Evolutionary conservation across 2,888 invertebrate species (phyloP).

Genomic region (Hypercompe scribonia): DNA sequence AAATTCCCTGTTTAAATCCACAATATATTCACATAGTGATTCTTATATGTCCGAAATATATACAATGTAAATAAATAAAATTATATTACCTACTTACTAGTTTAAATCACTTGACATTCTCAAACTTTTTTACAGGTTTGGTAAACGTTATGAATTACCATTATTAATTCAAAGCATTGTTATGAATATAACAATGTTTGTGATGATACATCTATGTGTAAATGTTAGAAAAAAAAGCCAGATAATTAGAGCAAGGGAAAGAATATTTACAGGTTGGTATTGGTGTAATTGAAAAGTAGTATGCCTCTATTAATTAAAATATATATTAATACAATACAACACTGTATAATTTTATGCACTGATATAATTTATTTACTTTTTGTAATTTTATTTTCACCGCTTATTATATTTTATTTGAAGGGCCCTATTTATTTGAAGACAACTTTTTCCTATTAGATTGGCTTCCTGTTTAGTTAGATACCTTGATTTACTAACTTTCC

Average conservation of each 20-base stretch:
- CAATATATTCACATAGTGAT: no score
- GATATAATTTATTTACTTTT: constrained; percentile 19
- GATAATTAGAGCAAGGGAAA: constrained; percentile 91
- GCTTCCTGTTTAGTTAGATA: constrained; percentile 30
- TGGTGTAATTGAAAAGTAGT: constrained; percentile 22
- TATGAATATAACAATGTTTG: constrained; percentile 98
- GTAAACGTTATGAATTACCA: constrained; percentile 98
- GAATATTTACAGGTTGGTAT: constrained; percentile 93
- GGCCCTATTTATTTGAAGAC: constrained; percentile 17
- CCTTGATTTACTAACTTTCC: constrained; percentile 52
- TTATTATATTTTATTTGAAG: constrained; percentile 25
- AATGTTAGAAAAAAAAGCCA: constrained; percentile 93
- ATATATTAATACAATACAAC: constrained; percentile 19
- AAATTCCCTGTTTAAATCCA: neutral
- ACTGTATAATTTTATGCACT: constrained; percentile 36
- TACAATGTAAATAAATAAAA: no score
- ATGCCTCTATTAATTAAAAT: constrained; percentile 26
- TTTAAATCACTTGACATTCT: neutral
- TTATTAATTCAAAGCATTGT: constrained; percentile 98
- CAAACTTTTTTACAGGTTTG: constrained; percentile 93
- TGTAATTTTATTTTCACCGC: constrained; percentile 33
- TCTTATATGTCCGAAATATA: no score
- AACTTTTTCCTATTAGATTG: constrained; percentile 29
- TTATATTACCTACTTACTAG: neutral
- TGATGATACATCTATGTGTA: constrained; percentile 97